phyloP scores from a whole-genome alignment of 2,888 invertebrate species.

The Nemotelus pantherinus region DNA sequence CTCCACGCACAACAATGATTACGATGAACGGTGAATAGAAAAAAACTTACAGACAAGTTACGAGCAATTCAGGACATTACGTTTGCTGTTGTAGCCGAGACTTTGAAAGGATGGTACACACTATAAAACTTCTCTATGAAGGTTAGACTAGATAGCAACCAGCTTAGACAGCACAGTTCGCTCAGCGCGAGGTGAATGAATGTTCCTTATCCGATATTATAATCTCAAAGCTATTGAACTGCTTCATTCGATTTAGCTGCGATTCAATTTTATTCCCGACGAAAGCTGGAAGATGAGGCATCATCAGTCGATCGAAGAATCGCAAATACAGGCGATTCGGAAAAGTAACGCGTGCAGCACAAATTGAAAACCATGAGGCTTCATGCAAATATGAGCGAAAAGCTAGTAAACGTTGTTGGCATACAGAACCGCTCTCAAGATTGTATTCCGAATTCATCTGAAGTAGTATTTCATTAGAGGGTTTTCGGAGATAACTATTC shows the following conservation, averaged over 20 bases:
- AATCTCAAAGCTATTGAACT: constrained; percentile 7
- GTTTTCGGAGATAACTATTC: constrained; percentile 47
- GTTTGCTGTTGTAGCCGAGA: constrained; percentile 1
- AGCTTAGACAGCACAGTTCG: no score
- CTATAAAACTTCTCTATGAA: constrained; percentile 17
- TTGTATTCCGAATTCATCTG: constrained; percentile 3
- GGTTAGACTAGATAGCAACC: no score
- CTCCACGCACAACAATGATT: not conserved
- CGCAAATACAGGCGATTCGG: not conserved
- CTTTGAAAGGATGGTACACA: constrained; percentile 18
- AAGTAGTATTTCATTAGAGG: constrained; percentile 47
- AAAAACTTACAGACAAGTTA: not conserved
- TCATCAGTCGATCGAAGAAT: not conserved
- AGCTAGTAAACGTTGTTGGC: not conserved
- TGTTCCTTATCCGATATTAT: constrained; percentile 21
- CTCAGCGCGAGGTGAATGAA: constrained; percentile 8
- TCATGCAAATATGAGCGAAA: constrained; percentile 33
- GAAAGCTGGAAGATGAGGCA: not conserved
- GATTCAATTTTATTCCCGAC: not conserved
- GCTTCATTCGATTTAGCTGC: not conserved
- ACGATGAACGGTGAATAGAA: constrained; percentile 8
- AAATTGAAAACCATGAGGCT: constrained; percentile 11
- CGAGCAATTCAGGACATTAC: constrained; percentile 15
- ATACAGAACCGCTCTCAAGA: not conserved
- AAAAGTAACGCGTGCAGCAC: not conserved